Evolutionary conservation across 2,113 vertebrate species (phyloP), one percentile per base, ranked within the genome.

Genomic region (Setophaga petechia): DNA sequence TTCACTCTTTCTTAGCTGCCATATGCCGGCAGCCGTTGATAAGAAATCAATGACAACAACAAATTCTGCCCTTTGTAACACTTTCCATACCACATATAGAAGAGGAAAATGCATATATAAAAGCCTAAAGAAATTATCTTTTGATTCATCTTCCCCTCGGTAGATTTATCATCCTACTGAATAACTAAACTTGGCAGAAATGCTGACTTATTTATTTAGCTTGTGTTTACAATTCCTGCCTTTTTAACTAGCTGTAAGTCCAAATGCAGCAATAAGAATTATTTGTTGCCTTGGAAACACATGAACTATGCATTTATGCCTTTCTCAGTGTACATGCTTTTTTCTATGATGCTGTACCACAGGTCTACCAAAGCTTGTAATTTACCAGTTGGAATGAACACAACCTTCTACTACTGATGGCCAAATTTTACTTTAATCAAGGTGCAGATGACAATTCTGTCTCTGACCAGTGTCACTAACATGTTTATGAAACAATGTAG

Each of bases 41-140:
- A 80, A 95, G 82, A 80, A 93, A 89, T 79, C 65, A 75, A 15
- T 37, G 59, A 83, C 52, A 90, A 66, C 43, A 86, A 76, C n/a
- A 88, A 89, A 90, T 76, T 84, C 59, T 86, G 19, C 43, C 61
- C 91, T 91, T 77, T 72, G 18, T 71, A 94, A 68, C 21, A 25
- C 30, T 76, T 67, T 11, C 19, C 39, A 44, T 57, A 44, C 12
- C 21, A 19, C 54, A 58, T 30, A 65, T 2, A 19, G 72, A 86
- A 88, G 37, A 43, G 35, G 27, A 18, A 94, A 93, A 94, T 7
- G 7, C 9, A 74, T 17, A 67, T 16, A 9, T 12, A 77, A 87
- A 66, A 17, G 9, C 6, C 11, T 44, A 16, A 91, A 72, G 17
- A 85, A 74, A 82, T 65, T 35, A 41, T 28, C 27, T 76, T 86